Evolutionary conservation across 2,888 invertebrate species (phyloP), one percentile per base, ranked within the genome.

Genomic region (Salpingus planirostris): DNA sequence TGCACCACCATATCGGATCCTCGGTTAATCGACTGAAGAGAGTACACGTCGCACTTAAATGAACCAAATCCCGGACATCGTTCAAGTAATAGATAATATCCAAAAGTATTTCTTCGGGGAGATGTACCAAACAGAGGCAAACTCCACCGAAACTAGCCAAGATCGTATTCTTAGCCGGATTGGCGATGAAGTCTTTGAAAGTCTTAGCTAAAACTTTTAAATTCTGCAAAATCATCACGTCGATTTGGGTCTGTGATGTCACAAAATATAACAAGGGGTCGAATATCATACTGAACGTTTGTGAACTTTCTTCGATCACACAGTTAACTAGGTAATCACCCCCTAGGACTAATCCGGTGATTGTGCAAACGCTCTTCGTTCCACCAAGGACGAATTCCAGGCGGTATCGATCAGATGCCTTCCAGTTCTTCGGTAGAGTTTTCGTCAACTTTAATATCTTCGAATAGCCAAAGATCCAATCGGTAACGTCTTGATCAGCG

Each of bases 41-140:
- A n/a, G n/a, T n/a, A n/a, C n/a, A n/a, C n/a, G n/a, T n/a, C n/a
- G n/a, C n/a, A n/a, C n/a, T n/a, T n/a, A n/a, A n/a, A n/a, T n/a
- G n/a, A n/a, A n/a, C n/a, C n/a, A 61, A 44, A 18, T 26, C 42
- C 7, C 33, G 24, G 7, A 57, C 31, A 29, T 46, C 49, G 15
- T n/a, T n/a, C n/a, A n/a, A n/a, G n/a, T n/a, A n/a, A n/a, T n/a
- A n/a, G n/a, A 58, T 33, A 15, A 67, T 61, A 18, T 52, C 31
- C 0, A 51, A 15, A 31, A 56, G 50, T 3, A 68, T 36, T 50
- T 69, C 69, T 1, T 43, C 38, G 3, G 69, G 69, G 28, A 69
- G 40, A 24, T 61, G 54, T 24, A 52, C 46, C 5, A 69, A 43
- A 46, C 60, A 56, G 11, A 7, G 25, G 7, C 63, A 52, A 36